Base-by-base conservation (phyloP, 2,888 invertebrate species). In the Antheraea assamensis region DNA sequence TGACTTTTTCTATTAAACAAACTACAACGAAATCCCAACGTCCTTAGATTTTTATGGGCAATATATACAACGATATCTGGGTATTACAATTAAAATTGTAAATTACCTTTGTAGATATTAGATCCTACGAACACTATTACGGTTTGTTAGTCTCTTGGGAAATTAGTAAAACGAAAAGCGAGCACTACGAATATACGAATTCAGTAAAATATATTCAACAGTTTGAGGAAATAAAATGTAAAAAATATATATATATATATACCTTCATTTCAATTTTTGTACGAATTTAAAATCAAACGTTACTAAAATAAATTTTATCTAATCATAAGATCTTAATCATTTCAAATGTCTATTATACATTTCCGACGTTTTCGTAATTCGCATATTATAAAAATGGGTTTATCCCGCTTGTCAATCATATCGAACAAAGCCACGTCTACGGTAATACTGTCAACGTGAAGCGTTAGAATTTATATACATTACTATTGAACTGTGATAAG, bases 301-400 rank as follows among this genome's bases (percentile, higher is more conserved):
- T 21, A 58, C 5, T 13, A 58, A 58, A 55, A 58, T 58, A 58
- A 5, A 31, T 58, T 24, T 15, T 64, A 64, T 64, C 61, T 64
- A 15, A 64, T 64, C 61, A 13, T 64, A 64, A 30, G 17, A 58
- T 64, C 61, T n/a, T 64, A 21, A 30, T 64, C 61, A 64, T 64
- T 15, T 30, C 27, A 64, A 30, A 30, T 30, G n/a, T n/a, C n/a
- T n/a, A n/a, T n/a, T n/a, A 64, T 30, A 64, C 17, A 27, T 64
- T 64, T 64, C 61, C 61, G 15, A 30, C 30, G 27, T 64, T 64
- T 64, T 64, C 30, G 15, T 64, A 64, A 5, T 64, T 27, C 61
- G 61, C 61, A 27, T 64, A 64, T 64, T 64, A 64, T 64, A 17
- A 30, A 64, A 64, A 64, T 30, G 27, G 30, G 30, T 5, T 58